These are phyloP conservation scores for Drosophila azteca DNA, from an alignment of 1,140 invertebrate species.

Conservation along the genomic window DNA sequence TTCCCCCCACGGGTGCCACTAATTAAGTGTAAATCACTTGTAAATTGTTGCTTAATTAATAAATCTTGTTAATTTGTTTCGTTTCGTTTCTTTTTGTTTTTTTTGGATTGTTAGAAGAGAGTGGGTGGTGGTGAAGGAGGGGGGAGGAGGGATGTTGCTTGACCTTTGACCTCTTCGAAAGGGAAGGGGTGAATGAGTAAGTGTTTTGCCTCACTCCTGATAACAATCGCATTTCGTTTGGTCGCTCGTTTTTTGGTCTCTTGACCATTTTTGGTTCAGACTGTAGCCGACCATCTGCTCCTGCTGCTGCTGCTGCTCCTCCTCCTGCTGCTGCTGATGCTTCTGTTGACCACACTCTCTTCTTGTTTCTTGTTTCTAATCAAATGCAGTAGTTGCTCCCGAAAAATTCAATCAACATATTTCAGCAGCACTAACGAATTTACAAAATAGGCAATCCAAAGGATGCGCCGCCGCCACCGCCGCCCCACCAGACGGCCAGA, in stretches of 20 bases:
- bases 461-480: constrained; percentile 74
- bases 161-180: constrained; percentile 54
- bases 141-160: constrained; percentile 16
- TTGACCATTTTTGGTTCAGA: constrained; percentile 32
- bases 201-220: constrained; percentile 14
- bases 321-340: constrained; percentile 7
- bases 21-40: constrained; percentile 81
- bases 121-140: no score
- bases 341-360: constrained; percentile 32
- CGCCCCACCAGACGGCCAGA: constrained; percentile 5
- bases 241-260: not conserved
- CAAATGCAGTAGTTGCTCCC: constrained; percentile 82
- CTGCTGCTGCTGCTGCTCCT: constrained; percentile 14
- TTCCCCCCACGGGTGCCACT: constrained; percentile 52
- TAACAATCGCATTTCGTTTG: constrained; percentile 53
- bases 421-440: constrained; percentile 83
- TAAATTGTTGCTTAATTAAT: constrained; percentile 72
- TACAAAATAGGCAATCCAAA: constrained; percentile 83
- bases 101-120: not conserved
- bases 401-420: constrained; percentile 83
- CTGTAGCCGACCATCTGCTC: constrained; percentile 28
- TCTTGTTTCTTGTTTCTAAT: constrained; percentile 64
- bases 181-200: constrained; percentile 7
- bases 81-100: constrained; percentile 10
- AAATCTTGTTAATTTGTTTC: constrained; percentile 66